phyloP scores from a whole-genome alignment of 2,113 vertebrate genomes.

The Albula glossodonta region DNA sequence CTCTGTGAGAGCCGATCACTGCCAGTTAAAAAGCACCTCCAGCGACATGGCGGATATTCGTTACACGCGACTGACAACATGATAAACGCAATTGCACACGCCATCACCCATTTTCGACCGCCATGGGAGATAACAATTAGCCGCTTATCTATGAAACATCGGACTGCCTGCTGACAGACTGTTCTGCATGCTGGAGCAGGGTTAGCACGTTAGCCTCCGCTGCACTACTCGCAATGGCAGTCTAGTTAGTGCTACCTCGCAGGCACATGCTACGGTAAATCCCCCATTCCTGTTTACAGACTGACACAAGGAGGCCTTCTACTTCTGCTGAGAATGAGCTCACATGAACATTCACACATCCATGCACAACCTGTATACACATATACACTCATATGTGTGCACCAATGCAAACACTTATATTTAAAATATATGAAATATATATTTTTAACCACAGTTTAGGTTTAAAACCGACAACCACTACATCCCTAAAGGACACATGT shows the following conservation, averaged over 20 bases:
- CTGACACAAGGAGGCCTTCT: background rate
- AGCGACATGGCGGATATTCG: background rate
- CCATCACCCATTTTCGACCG: background rate
- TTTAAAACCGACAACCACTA: constrained; percentile 5
- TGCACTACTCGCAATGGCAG: background rate
- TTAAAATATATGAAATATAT: background rate
- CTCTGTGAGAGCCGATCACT: background rate
- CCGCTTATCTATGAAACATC: background rate
- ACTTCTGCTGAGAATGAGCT: background rate
- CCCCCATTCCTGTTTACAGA: no score
- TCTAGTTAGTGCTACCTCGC: no score
- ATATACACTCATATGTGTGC: background rate
- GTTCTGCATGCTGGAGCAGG: background rate
- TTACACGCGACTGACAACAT: background rate
- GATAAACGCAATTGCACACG: background rate
- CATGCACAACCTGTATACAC: constrained; percentile 25
- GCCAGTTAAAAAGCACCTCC: background rate
- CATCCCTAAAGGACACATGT: background rate
- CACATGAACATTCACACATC: background rate
- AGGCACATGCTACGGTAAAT: no score
- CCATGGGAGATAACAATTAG: background rate
- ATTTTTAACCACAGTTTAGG: background rate
- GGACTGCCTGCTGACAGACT: background rate
- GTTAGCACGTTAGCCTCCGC: background rate
- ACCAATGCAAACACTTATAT: background rate